phyloP scores from a whole-genome alignment of 2,113 vertebrate genomes.

The Thunnus maccoyii region DNA sequence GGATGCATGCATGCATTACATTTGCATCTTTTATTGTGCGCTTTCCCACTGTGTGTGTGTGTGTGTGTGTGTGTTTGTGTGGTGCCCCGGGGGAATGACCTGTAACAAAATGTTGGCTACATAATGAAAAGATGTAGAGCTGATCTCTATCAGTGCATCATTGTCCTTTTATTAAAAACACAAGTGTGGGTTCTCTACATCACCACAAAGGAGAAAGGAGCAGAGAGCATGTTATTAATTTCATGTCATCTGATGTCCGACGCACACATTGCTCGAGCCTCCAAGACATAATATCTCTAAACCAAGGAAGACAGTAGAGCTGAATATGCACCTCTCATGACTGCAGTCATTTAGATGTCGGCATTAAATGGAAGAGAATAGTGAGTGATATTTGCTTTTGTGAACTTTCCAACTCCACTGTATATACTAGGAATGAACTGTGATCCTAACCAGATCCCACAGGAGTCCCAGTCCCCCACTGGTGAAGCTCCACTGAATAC shows the following conservation, averaged over 20 bases:
- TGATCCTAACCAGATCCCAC: constrained; percentile 81
- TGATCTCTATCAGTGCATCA: background rate
- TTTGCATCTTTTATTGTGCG: constrained; percentile 29
- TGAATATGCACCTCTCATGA: constrained; percentile 47
- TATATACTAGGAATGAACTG: constrained; percentile 77
- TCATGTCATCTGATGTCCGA: constrained; percentile 14
- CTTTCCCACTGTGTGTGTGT: constrained; percentile 1
- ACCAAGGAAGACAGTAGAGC: constrained; percentile 16
- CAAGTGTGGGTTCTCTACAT: background rate
- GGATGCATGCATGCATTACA: background rate
- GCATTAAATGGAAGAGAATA: constrained; percentile 59
- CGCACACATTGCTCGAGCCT: background rate
- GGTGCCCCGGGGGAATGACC: constrained; percentile 19
- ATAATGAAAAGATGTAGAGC: background rate
- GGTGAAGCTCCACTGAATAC: constrained; percentile 83
- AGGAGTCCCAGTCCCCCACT: constrained; percentile 74
- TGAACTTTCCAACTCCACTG: constrained; percentile 74
- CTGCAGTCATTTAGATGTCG: constrained; percentile 68
- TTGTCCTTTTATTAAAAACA: background rate
- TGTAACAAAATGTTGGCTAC: constrained; percentile 28
- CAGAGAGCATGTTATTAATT: background rate
- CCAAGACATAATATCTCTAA: constrained; percentile 14
- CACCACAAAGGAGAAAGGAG: background rate
- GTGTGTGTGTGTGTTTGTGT: too few relatives aligned
- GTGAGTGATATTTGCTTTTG: constrained; percentile 74